phyloP scores from a whole-genome alignment of 2,113 vertebrate genomes.

The Megalops atlanticus region DNA sequence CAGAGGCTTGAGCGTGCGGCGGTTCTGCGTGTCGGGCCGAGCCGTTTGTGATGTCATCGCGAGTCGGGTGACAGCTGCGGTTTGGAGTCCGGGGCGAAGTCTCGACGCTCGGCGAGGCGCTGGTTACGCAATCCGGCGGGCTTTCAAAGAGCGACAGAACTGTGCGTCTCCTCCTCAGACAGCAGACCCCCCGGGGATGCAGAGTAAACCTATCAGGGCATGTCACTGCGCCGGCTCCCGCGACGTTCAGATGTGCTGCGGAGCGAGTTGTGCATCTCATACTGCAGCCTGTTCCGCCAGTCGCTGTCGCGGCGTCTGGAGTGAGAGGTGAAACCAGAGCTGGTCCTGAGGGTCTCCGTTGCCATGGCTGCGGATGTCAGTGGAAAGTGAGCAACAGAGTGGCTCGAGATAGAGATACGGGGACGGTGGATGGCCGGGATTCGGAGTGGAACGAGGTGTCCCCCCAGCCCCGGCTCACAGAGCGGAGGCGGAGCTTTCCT shows the following conservation, averaged over 20 bases:
- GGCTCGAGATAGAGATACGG: not conserved
- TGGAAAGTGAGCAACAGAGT: not conserved
- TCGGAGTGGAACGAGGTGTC: not conserved
- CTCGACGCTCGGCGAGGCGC: not conserved
- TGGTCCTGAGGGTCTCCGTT: too few species aligned
- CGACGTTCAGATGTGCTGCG: not conserved
- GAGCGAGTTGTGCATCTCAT: not conserved
- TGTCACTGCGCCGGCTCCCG: not conserved
- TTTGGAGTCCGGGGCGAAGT: not conserved
- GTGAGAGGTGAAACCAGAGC: too few species aligned
- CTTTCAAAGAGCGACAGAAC: not conserved
- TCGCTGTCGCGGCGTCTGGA: too few species aligned
- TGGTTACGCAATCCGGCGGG: not conserved
- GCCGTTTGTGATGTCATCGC: not conserved
- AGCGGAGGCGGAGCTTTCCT: not conserved
- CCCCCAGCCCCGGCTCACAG: not conserved
- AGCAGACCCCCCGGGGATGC: not conserved
- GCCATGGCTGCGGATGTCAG: too few species aligned
- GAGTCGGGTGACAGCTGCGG: not conserved
- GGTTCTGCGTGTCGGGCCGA: not conserved
- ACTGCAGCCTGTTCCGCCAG: too few species aligned
- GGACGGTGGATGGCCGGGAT: not conserved
- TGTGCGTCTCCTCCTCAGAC: not conserved
- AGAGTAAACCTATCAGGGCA: not conserved
- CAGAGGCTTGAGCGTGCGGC: not conserved